These are phyloP conservation scores for Cylindroiulus punctatus DNA, from an alignment of 2,888 invertebrate species.

Conservation along the genomic window DNA sequence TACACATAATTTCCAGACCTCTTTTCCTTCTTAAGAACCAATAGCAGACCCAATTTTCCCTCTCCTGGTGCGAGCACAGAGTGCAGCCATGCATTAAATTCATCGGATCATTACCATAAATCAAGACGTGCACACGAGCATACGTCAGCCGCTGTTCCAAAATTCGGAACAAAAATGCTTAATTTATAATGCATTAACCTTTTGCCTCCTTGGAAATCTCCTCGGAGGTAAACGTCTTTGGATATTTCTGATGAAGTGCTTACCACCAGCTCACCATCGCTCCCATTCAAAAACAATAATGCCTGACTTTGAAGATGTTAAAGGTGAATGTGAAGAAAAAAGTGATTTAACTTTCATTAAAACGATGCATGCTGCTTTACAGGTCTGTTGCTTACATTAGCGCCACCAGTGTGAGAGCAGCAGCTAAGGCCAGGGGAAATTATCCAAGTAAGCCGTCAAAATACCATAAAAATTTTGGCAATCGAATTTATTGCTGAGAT, in stretches of 20 bases:
- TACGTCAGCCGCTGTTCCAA: slow-evolving; percentile 1
- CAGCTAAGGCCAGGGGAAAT: no score
- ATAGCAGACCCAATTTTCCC: background rate
- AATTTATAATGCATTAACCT: slow-evolving; percentile 11
- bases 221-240: background rate
- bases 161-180: slow-evolving; percentile 5
- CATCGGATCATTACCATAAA: slow-evolving; percentile 18
- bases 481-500: no score
- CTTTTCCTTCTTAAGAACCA: background rate
- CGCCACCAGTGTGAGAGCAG: background rate
- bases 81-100: slow-evolving; percentile 18
- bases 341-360: slow-evolving; percentile 18
- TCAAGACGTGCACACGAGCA: background rate
- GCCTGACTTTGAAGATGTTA: background rate
- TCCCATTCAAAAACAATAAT: background rate
- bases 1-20: background rate
- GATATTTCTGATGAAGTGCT: slow-evolving; percentile 1
- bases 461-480: no score
- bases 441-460: no score
- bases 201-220: slow-evolving; percentile 6
- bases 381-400: background rate
- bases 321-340: background rate
- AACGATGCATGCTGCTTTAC: background rate
- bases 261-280: background rate
- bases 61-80: background rate